Percentiles rank a stretch among this genome's conserved stretches.
These are phyloP conservation scores for Macropus fuliginosus DNA, from an alignment of 2,797 vertebrate species.

Conservation along the genomic window DNA sequence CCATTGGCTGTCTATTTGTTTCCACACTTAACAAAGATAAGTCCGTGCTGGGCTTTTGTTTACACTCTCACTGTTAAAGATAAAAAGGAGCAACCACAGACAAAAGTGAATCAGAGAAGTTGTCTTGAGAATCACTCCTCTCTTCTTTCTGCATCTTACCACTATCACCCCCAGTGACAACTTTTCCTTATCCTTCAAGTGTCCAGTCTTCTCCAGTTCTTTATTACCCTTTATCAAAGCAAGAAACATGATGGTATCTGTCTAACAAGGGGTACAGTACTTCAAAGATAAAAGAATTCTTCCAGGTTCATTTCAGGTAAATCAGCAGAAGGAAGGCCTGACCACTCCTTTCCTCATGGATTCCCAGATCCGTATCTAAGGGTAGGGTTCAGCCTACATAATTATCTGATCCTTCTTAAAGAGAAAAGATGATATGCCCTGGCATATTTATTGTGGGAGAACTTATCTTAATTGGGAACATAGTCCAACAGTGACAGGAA, in stretches of 20 bases:
- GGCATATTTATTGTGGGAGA: not conserved
- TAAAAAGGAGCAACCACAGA: not conserved
- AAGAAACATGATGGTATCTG: not conserved
- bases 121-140: not conserved
- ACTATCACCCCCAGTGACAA: not conserved
- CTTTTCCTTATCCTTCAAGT: not conserved
- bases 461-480: not conserved
- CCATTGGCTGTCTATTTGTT: not conserved
- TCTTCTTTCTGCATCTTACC: not conserved
- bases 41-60: not conserved
- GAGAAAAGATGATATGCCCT: not conserved
- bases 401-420: not conserved
- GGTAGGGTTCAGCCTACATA: not conserved
- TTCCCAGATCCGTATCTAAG: not conserved
- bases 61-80: not conserved
- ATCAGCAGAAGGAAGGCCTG: not conserved
- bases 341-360: not conserved
- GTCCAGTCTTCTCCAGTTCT: not conserved
- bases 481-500: not conserved
- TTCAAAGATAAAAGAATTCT: not conserved
- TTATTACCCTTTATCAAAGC: not conserved
- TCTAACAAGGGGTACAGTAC: not conserved
- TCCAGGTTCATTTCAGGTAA: not conserved
- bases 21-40: not conserved
- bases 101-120: not conserved